Base-by-base conservation (phyloP, 2,113 vertebrate genomes). In the Anseranas semipalmata region DNA sequence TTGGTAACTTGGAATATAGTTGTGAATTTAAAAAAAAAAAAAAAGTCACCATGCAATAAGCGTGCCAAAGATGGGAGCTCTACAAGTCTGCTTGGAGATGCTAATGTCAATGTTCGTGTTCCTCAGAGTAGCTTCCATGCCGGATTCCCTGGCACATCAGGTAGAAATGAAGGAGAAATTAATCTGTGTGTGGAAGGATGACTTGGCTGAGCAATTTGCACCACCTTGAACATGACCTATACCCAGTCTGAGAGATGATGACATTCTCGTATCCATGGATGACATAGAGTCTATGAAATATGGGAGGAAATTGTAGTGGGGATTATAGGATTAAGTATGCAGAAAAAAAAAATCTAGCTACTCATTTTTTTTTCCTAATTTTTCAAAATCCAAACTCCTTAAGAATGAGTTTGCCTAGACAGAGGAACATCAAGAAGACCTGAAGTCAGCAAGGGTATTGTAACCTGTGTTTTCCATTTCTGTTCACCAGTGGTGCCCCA, bases 231-330 rank as follows among this genome's bases (percentile, higher is more conserved):
- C 24, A 11, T 55, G 50, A 32, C 59, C 65, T 12, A 5, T 21
- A 46, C 11, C 21, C 9, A 14, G 12, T 10, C 39, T 48, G 58
- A 76, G 87, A 70, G n/a, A 62, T 39, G 45, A 12, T 45, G 52
- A 35, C 2, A 0, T 28, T 50, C 39, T 50, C 3, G 0, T 25
- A 2, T 21, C 7, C 5, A 2, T 5, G n/a, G 91, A 39, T 75
- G 39, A 18, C 7, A 15, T 5, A 15, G 39, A 85, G 18, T 22
- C 68, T 52, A 25, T 39, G 52, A 84, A 76, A 81, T 67, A 45
- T 1, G 18, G 53, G 41, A 79, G 50, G 32, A 67, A 76, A 56
- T 77, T 72, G 33, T 72, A 21, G 15, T 20, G 33, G 43, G 39
- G 62, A 65, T 65, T 65, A 65, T 41, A 41, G 41, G 62, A 65